Percentiles rank a stretch among this genome's conserved stretches.
These are phyloP conservation scores for Thera obeliscata DNA, from an alignment of 2,888 invertebrate species.

Conservation along the genomic window DNA sequence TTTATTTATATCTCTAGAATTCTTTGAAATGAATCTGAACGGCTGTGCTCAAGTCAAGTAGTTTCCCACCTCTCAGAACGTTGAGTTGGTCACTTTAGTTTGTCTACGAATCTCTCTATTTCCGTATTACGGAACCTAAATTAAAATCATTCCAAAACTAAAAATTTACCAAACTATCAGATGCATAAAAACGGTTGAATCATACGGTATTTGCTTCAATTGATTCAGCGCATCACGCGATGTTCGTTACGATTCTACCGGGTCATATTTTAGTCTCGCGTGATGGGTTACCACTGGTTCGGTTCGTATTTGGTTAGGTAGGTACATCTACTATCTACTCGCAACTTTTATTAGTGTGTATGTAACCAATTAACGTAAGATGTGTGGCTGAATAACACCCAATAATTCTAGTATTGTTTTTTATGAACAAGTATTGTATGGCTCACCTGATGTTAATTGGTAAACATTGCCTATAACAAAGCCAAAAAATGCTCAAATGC, in stretches of 20 bases:
- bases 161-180: constrained; percentile 9
- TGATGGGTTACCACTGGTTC: constrained; percentile 18
- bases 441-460: too few species aligned
- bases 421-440: too few species aligned
- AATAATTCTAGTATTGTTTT: too few species aligned
- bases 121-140: background rate
- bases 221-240: constrained; percentile 30
- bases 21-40: too few species aligned
- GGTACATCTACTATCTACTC: background rate
- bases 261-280: constrained; percentile 17
- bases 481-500: too few species aligned
- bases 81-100: too few species aligned
- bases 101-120: too few species aligned
- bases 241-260: constrained; percentile 25
- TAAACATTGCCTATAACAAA: too few species aligned
- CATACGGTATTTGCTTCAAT: constrained; percentile 23
- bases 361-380: background rate
- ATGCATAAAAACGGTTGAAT: constrained; percentile 12
- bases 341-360: background rate
- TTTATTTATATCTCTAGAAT: too few species aligned
- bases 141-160: background rate
- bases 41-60: too few species aligned
- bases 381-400: too few species aligned
- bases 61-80: too few species aligned
- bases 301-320: constrained; percentile 19